Conservation (phyloP, 2,888 invertebrate genomes). For the Leucania comma region DNA sequence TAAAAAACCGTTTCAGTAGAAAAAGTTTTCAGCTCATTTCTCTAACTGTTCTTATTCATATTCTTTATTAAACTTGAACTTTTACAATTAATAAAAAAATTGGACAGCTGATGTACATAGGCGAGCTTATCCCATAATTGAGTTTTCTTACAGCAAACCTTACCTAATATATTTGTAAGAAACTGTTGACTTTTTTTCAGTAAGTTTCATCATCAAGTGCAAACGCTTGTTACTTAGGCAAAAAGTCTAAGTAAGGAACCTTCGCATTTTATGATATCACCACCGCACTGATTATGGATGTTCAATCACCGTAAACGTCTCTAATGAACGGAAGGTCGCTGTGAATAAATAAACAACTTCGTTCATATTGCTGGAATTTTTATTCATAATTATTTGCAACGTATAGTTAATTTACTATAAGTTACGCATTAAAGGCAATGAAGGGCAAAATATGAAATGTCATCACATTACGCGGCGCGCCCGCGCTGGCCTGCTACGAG, state of each 20-base stretch:
- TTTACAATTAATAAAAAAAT: no score
- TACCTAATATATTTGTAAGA: no score
- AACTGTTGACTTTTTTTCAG: background rate
- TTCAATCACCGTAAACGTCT: conserved; percentile 59
- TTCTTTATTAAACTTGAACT: no score
- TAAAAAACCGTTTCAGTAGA: background rate
- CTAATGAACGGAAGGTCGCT: conserved; percentile 65
- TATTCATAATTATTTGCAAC: conserved; percentile 52
- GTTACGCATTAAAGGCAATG: conserved; percentile 60
- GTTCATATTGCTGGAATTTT: conserved; percentile 45
- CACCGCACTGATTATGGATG: conserved; percentile 48
- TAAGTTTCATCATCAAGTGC: background rate
- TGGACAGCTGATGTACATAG: no score
- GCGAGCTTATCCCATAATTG: no score
- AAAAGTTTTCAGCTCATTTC: background rate
- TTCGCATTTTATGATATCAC: conserved; percentile 45
- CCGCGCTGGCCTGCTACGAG: conserved; percentile 35
- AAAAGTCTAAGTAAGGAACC: conserved; percentile 35
- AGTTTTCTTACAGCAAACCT: no score
- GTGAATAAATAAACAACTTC: conserved; percentile 48
- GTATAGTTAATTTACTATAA: conserved; percentile 38
- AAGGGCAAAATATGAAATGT: conserved; percentile 62
- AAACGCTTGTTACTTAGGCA: conserved; percentile 7
- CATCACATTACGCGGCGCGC: conserved; percentile 50
- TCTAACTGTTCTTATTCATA: no score